These are phyloP conservation scores for Lumbricus terrestris DNA, from an alignment of 2,888 invertebrate genomes.

Conservation along the genomic window DNA sequence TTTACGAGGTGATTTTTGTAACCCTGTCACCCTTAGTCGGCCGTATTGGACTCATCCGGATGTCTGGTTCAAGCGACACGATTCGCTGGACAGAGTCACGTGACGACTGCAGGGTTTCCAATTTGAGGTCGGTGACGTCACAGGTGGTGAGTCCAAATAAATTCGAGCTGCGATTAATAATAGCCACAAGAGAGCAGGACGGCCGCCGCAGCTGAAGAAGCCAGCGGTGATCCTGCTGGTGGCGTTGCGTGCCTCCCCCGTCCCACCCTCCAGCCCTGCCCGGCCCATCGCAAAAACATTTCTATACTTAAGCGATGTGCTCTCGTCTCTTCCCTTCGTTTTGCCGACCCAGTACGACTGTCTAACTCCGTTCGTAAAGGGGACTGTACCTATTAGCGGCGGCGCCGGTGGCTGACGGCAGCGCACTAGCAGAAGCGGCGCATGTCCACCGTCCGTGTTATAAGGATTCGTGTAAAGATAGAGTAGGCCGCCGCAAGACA, in stretches of 20 bases:
- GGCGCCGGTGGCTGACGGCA: neutral
- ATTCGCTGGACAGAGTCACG: neutral
- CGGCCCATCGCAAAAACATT: neutral
- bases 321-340: slow-evolving; percentile 17
- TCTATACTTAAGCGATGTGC: neutral
- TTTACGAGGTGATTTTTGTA: neutral
- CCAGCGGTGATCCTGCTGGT: neutral
- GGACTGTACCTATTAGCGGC: neutral
- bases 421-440: neutral
- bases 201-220: neutral
- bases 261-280: neutral
- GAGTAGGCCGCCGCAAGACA: neutral
- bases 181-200: neutral
- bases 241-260: neutral
- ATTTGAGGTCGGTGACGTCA: slow-evolving; percentile 3
- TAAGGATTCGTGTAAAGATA: slow-evolving; percentile 3
- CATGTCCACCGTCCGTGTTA: neutral
- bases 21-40: neutral
- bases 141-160: neutral
- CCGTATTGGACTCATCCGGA: neutral
- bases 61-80: slow-evolving; percentile 12
- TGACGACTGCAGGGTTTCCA: neutral
- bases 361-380: neutral
- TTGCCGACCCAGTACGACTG: neutral
- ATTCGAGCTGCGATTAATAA: neutral